Conservation (phyloP, 2,113 vertebrate species). For the Cephalopterus ornatus region DNA sequence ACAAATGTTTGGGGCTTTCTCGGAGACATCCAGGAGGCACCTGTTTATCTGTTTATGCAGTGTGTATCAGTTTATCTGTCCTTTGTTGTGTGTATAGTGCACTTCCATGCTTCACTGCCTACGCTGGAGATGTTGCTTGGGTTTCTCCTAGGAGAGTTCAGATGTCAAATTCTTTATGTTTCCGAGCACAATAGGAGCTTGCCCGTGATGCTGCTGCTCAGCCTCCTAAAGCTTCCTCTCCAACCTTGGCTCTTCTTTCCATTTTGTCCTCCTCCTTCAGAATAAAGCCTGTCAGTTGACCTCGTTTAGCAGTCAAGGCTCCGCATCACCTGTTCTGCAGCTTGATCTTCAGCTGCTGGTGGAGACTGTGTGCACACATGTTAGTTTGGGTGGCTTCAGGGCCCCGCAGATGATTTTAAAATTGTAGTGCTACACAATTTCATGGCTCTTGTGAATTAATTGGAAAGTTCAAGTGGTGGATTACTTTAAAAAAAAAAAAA, state of each 20-base stretch:
- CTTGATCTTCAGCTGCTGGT: not conserved
- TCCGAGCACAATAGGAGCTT: not conserved
- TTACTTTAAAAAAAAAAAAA: not conserved
- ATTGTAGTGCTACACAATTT: not conserved
- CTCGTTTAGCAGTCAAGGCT: not conserved
- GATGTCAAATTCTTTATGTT: conserved; percentile 34
- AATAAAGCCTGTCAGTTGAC: conserved; percentile 39
- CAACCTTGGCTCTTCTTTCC: not conserved
- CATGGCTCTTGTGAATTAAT: fast-evolving
- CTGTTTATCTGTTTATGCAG: not conserved
- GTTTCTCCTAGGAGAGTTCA: not conserved
- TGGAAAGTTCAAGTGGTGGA: not conserved
- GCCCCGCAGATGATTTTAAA: not conserved
- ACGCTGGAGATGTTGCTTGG: not conserved
- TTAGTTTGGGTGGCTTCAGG: not conserved
- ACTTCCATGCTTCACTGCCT: conserved; percentile 3
- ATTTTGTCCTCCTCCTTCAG: not conserved
- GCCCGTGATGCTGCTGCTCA: not conserved
- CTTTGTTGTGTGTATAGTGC: not conserved
- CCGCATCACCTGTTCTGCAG: conserved; percentile 36
- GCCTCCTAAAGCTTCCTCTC: not conserved
- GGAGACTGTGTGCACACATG: not conserved
- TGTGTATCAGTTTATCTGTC: not conserved
- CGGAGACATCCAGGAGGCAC: not conserved
- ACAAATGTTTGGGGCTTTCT: not conserved